Percentiles rank a stretch among this genome's conserved stretches.
Evolutionary conservation across 2,797 vertebrate genomes (phyloP).

Genomic region (Gymnothorax reevesii): DNA sequence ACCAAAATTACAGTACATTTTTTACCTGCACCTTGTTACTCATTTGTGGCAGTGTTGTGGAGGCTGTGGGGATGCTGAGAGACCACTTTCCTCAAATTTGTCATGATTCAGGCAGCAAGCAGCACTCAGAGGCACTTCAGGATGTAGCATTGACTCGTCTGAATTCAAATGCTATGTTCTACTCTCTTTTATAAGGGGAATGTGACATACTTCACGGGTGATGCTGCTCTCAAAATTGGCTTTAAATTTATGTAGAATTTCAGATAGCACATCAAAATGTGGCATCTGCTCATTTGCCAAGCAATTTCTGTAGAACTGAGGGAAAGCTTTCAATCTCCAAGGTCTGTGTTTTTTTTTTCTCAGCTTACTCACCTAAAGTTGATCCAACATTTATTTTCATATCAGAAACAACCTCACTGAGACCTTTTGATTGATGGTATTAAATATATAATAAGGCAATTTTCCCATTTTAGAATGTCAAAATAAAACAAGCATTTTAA

Average conservation of each 20-base stretch:
- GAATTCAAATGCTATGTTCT: neutral
- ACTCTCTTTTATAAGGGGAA: neutral
- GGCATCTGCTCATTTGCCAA: neutral
- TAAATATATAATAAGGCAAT: neutral
- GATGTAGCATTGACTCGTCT: neutral
- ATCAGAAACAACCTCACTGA: neutral
- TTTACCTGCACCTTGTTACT: neutral
- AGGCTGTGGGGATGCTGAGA: neutral
- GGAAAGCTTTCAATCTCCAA: neutral
- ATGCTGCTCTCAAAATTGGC: neutral
- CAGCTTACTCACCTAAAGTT: neutral
- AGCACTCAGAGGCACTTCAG: neutral
- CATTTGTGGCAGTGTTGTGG: neutral
- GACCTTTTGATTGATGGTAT: neutral
- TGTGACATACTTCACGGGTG: neutral
- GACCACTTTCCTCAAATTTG: neutral
- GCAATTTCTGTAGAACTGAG: constrained; percentile 6
- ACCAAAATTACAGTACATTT: neutral
- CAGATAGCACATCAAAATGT: neutral
- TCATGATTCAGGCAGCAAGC: neutral
- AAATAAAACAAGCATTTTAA: neutral
- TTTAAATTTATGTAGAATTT: neutral
- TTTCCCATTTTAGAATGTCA: neutral
- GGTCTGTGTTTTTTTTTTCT: neutral
- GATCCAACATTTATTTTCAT: neutral